Base-by-base conservation (phyloP, 2,113 vertebrate genomes). In the Aptenodytes forsteri region DNA sequence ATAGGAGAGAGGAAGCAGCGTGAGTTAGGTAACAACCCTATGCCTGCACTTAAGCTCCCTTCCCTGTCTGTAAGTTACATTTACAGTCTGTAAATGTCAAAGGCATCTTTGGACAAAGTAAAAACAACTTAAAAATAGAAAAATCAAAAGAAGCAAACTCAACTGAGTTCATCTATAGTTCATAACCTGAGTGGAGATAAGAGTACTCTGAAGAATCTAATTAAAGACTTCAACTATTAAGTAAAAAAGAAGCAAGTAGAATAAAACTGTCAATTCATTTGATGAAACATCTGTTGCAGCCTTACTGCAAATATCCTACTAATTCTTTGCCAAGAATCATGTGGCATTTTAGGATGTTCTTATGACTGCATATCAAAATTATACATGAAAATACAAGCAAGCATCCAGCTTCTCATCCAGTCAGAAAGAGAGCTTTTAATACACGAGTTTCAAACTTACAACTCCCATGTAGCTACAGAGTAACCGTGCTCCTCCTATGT, bases 241-340 rank as follows among this genome's bases (percentile, higher is more conserved):
- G 13, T 38, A 42, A 84, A 83, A 83, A 80, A 70, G 34, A 5
- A 82, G 30, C 42, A 72, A 55, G 5, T 17, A 17, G 22, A 85
- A 77, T 14, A 72, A 52, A 56, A 56, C 26, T 2, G 22, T 55
- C 64, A 56, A 52, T 42, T 83, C 7, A 54, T 72, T 42, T 78
- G 47, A 77, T 36, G 19, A 82, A 91, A 50, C 30, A 62, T 26
- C 80, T 44, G 36, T 72, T 47, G 23, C 92, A 69, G n/a, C 20
- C 32, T 42, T 64, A 49, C 67, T 36, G 19, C n/a, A 83, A 42
- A 47, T 58, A 70, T 61, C 86, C 88, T 96, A 88, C 89, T 90
- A 91, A 71, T 87, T 94, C 81, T 93, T 96, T 87, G 89, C 76
- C 88, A 97, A 96, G 87, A 95, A 96, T 55, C 8, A 22, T 26